Percentiles rank a stretch among this genome's conserved stretches.
Evolutionary conservation across 2,888 invertebrate genomes (phyloP).

Genomic region (Megastigmus dorsalis): DNA sequence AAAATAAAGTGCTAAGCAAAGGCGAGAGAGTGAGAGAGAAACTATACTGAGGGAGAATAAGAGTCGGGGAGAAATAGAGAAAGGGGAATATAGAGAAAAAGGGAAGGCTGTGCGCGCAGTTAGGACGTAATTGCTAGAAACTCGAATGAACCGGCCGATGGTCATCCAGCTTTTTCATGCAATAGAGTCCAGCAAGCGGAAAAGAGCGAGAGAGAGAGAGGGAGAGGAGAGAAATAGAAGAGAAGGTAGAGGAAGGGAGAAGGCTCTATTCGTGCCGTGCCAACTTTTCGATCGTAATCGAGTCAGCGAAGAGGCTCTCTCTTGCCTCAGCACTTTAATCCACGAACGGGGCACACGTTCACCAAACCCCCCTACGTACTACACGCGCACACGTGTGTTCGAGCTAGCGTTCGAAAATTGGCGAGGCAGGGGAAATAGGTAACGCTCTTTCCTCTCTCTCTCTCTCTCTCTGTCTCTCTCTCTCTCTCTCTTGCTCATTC

Average conservation of each 20-base stretch:
- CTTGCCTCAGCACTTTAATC: conserved; percentile 49
- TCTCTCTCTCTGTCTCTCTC: not conserved
- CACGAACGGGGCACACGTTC: conserved; percentile 15
- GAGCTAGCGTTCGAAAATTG: conserved; percentile 41
- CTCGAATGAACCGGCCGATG: conserved; percentile 38
- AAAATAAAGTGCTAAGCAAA: too few species aligned
- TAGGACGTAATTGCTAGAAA: conserved; percentile 45
- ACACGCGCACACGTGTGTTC: not conserved
- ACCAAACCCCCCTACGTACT: not conserved
- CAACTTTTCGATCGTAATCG: conserved; percentile 53
- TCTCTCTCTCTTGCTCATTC: not conserved
- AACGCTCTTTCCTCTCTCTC: not conserved
- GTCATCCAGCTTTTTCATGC: conserved; percentile 37
- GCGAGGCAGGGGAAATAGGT: conserved; percentile 24
- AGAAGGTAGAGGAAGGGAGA: not conserved
- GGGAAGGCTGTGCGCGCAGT: conserved; percentile 14
- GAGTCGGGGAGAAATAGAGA: not conserved
- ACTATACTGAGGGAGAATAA: too few species aligned
- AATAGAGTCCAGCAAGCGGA: conserved; percentile 10
- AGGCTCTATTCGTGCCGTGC: conserved; percentile 26
- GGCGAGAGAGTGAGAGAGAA: conserved; percentile 29
- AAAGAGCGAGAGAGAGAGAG: conserved; percentile 10
- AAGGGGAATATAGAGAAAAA: not conserved
- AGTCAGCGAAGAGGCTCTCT: conserved; percentile 45
- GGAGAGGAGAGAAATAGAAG: not conserved